These are phyloP conservation scores for Dicrurus megarhynchus DNA, from an alignment of 2,113 vertebrate species.

Conservation along the genomic window DNA sequence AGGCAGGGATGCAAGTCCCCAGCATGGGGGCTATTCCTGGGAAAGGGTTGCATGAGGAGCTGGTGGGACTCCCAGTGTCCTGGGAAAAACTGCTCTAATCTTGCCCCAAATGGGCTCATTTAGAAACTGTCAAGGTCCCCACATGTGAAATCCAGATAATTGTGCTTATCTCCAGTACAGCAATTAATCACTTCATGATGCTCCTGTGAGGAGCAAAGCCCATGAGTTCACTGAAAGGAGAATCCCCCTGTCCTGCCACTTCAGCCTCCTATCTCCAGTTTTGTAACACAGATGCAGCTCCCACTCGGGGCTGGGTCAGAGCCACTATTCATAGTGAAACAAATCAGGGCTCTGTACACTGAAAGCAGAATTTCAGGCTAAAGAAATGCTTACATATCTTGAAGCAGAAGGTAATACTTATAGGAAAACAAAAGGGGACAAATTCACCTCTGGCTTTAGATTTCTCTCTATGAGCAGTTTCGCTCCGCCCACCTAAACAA, in stretches of 20 bases:
- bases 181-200: fast-evolving
- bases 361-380: not conserved
- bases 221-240: fast-evolving
- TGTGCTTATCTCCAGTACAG: not conserved
- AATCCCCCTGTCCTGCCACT: not conserved
- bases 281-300: not conserved
- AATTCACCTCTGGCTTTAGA: not conserved
- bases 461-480: not conserved
- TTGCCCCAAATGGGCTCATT: not conserved
- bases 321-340: not conserved
- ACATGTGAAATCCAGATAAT: not conserved
- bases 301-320: not conserved
- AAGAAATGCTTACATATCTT: not conserved
- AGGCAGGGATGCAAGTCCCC: not conserved
- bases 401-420: not conserved
- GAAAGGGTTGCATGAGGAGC: fast-evolving
- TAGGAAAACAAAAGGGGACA: not conserved
- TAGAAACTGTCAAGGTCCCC: not conserved
- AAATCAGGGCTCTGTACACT: not conserved
- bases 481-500: not conserved
- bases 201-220: not conserved
- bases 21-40: fast-evolving
- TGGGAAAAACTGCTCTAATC: not conserved
- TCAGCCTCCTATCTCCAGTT: not conserved
- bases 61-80: fast-evolving